Base-by-base conservation (phyloP, 2,888 invertebrate genomes). In the Nomada fabriciana region DNA sequence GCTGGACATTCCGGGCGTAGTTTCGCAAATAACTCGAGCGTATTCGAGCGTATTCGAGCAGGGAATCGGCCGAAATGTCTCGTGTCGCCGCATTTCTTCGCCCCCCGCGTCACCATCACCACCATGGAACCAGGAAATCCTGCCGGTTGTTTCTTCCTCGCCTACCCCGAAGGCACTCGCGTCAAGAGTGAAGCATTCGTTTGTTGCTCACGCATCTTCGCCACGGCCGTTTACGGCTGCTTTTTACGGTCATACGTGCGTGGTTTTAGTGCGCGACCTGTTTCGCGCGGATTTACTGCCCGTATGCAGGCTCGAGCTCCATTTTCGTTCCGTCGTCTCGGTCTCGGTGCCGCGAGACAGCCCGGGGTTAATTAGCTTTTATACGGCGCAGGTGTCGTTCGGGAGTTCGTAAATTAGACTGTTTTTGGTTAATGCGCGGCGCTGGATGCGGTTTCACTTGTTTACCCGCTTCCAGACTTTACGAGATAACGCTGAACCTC, bases 1-100 rank as follows among this genome's bases (percentile, higher is more conserved):
- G 68, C 74, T 80, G 78, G 72, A 77, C 86, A 86, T 89, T 88
- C 87, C 87, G 57, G 55, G 73, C 86, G 79, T 86, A 76, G 67
- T 57, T 71, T 50, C 36, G 59, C 53, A 59, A 73, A 82, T 76
- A 65, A 68, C 53, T 68, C 67, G 67, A 47, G 50, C 60, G 52
- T 76, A 82, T 65, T 81, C 55, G n/a, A 15, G n/a, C 5, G 55
- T n/a, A n/a, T n/a, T n/a, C n/a, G n/a, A n/a, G 2, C 15, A 3
- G 47, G n/a, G 23, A 61, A 67, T 60, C 67, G 23, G 72, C 69
- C 68, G 55, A 79, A 82, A 82, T 72, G 65, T 52, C n/a, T 53
- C 65, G 74, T 61, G 82, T 42, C 76, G 64, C 25, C 50, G 76
- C 57, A 67, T 76, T 72, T 69, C 64, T 67, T 53, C 36, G 36